Base-by-base conservation (phyloP, 2,113 vertebrate species). In the Melierax canorus region DNA sequence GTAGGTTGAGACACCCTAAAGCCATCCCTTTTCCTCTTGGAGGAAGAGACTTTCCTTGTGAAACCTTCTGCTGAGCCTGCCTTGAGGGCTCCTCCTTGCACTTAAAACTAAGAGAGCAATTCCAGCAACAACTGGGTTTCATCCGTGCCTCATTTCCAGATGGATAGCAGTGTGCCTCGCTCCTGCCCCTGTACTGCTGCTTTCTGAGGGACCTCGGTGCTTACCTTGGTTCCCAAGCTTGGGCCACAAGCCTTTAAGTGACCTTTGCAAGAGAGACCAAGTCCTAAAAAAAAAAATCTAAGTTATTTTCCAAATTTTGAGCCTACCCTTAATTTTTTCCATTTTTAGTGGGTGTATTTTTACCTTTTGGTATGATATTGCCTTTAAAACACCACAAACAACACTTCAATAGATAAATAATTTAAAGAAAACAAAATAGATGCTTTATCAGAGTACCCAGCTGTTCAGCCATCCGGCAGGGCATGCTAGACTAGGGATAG, bases 131-230 rank as follows among this genome's bases (percentile, higher is more conserved):
- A 29, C 8, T 86, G n/a, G 15, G 18, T 74, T 88, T 71, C 24
- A 36, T 50, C 34, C 3, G 0, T 34, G 27, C 32, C 32, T 86
- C n/a, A 13, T 66, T 90, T 88, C 24, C 63, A 62, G 53, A 59
- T 30, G 38, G 36, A 56, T 24, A 21, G 27, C 41, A 29, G 26
- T 8, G 11, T 22, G 53, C 12, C 36, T 68, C 0, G 0, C 18
- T 91, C 34, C 64, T 83, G 68, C 4, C 45, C 24, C 29, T 22
- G 8, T 59, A 43, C 43, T 64, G 46, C 41, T 89, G 23, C 3
- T 13, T 89, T 46, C 68, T 41, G 64, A 53, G 58, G 59, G 63
- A 53, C 19, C 38, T 58, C 27, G 3, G 5, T 69, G 29, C 43
- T 77, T 27, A 51, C 30, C 11, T 75, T 71, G 9, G 1, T 32